phyloP scores from a whole-genome alignment of 2,797 vertebrate species.

The Anniella stebbinsi region DNA sequence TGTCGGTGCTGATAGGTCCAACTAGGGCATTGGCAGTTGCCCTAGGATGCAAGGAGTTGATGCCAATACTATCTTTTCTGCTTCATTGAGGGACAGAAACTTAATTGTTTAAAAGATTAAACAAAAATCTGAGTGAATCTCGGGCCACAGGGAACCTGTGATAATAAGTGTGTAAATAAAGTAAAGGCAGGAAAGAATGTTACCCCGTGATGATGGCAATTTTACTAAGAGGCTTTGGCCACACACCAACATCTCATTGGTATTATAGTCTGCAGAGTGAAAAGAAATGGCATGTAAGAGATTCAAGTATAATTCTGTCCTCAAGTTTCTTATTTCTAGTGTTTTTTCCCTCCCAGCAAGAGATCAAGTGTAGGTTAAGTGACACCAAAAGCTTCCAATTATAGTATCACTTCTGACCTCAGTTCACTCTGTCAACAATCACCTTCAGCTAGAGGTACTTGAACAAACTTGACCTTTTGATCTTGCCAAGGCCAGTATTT shows the following conservation, averaged over 20 bases:
- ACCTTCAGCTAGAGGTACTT: neutral
- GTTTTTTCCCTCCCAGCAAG: constrained; percentile 4
- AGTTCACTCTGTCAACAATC: constrained; percentile 34
- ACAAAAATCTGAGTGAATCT: neutral
- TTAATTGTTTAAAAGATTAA: neutral
- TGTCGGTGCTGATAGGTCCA: neutral
- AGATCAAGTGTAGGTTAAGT: constrained; percentile 6
- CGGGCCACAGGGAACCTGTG: neutral
- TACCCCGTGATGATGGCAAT: neutral
- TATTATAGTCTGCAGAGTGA: constrained; percentile 6
- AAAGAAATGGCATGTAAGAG: neutral
- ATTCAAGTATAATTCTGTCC: neutral
- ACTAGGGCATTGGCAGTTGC: no score
- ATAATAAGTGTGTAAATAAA: neutral
- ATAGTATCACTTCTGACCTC: neutral
- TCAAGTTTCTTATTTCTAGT: constrained; percentile 14
- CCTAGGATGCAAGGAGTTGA: neutral
- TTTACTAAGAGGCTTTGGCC: constrained; percentile 14
- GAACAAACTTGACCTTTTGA: constrained; percentile 31
- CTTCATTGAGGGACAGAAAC: neutral
- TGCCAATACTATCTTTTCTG: neutral
- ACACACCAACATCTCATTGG: neutral
- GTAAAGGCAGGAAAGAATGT: accelerated
- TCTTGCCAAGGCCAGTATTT: neutral
- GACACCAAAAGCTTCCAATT: neutral